A percentile compares a stretch with the other conserved stretches of the same genome.
Evolutionary conservation across 2,113 vertebrate genomes (phyloP).

Genomic region (Panurus biarmicus): DNA sequence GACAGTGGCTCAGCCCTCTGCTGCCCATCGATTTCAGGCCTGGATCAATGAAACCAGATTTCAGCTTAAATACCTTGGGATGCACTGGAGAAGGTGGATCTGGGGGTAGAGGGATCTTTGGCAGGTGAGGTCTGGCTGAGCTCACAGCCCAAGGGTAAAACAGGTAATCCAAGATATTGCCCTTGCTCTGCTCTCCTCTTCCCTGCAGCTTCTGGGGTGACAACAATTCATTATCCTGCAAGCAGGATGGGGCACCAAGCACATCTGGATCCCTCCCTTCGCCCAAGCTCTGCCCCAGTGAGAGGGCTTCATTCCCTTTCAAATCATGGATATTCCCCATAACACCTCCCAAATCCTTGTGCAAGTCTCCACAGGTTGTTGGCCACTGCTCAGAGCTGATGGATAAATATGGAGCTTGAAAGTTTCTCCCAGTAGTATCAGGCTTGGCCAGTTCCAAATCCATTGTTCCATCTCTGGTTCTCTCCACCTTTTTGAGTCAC

Average conservation of each 20-base stretch:
- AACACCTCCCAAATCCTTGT: neutral
- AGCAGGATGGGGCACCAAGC: neutral
- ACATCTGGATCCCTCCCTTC: neutral
- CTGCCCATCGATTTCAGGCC: constrained; percentile 50
- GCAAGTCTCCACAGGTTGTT: neutral
- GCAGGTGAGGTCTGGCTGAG: neutral
- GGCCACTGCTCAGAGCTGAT: neutral
- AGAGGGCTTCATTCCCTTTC: neutral
- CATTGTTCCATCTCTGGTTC: neutral
- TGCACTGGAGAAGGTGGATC: neutral
- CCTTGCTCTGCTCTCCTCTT: neutral
- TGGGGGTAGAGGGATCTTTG: neutral
- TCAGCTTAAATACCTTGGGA: neutral
- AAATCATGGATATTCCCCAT: neutral
- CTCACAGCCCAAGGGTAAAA: neutral
- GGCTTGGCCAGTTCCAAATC: neutral
- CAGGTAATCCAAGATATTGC: neutral
- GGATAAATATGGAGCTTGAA: neutral
- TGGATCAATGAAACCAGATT: constrained; percentile 40
- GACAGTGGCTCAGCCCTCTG: constrained; percentile 19
- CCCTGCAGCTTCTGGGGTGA: neutral
- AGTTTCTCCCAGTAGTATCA: neutral
- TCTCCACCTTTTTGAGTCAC: neutral
- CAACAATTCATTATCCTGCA: neutral
- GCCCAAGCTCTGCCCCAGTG: neutral